These are phyloP conservation scores for Oscheius sp. DNA, from an alignment of 2,888 invertebrate genomes.

Conservation along the genomic window DNA sequence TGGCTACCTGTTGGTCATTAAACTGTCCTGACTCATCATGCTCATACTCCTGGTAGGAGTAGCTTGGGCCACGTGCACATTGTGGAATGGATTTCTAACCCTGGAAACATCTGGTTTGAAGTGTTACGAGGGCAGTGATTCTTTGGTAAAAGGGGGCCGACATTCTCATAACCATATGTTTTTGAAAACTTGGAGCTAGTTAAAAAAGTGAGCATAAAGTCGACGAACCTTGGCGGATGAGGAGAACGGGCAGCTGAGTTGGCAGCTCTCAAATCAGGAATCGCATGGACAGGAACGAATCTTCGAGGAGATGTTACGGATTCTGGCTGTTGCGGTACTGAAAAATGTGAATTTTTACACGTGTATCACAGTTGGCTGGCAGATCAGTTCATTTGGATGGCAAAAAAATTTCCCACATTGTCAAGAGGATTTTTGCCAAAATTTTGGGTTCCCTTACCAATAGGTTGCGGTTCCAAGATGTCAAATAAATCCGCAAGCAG, in stretches of 20 bases:
- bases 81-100: conserved; percentile 35
- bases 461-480: conserved; percentile 71
- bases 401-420: no score
- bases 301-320: conserved; percentile 60
- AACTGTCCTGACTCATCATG: conserved; percentile 60
- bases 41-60: conserved; percentile 53
- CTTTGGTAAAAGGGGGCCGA: no score
- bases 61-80: conserved; percentile 33
- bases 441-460: conserved; percentile 20
- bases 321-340: conserved; percentile 39
- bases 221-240: conserved; percentile 58
- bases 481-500: conserved; percentile 75
- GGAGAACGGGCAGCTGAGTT: conserved; percentile 61
- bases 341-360: not conserved
- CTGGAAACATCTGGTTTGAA: conserved; percentile 25
- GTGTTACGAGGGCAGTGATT: not conserved
- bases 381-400: no score
- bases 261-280: conserved; percentile 64
- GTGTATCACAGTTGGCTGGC: not conserved
- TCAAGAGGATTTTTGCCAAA: no score
- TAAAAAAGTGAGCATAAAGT: not conserved
- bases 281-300: conserved; percentile 66
- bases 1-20: conserved; percentile 47
- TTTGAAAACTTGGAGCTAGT: not conserved
- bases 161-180: no score